phyloP scores from a whole-genome alignment of 2,113 vertebrate species.

The Formicarius rufipectus region DNA sequence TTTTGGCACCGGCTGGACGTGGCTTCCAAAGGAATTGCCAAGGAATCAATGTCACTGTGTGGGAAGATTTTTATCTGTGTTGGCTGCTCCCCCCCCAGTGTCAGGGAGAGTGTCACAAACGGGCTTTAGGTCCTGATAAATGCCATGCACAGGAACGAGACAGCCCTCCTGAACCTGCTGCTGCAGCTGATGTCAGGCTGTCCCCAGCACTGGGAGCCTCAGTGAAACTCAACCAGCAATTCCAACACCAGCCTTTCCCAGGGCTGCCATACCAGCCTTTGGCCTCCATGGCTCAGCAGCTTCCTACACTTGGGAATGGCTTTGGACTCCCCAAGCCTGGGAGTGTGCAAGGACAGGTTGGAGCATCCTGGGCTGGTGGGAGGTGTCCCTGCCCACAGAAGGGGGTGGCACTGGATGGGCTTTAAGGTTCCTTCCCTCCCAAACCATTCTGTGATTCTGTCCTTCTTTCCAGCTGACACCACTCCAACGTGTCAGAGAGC shows the following conservation, averaged over 20 bases:
- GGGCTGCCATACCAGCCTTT: background rate
- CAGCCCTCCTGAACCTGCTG: background rate
- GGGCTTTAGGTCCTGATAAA: background rate
- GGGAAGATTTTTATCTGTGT: background rate
- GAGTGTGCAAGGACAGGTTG: background rate
- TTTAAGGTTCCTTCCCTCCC: background rate
- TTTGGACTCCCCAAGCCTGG: background rate
- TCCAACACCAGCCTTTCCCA: background rate
- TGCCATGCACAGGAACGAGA: background rate
- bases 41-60: background rate
- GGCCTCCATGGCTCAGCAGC: background rate
- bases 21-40: background rate
- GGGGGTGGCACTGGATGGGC: background rate
- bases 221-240: background rate
- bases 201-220: background rate
- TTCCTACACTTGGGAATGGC: background rate
- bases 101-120: background rate
- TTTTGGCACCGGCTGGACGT: background rate
- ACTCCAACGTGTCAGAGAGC: background rate
- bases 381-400: background rate
- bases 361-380: background rate
- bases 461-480: background rate
- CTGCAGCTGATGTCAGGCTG: background rate
- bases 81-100: background rate
- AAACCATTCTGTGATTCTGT: background rate